Base-by-base conservation (phyloP, 2,113 vertebrate genomes). In the Haemorhous mexicanus region DNA sequence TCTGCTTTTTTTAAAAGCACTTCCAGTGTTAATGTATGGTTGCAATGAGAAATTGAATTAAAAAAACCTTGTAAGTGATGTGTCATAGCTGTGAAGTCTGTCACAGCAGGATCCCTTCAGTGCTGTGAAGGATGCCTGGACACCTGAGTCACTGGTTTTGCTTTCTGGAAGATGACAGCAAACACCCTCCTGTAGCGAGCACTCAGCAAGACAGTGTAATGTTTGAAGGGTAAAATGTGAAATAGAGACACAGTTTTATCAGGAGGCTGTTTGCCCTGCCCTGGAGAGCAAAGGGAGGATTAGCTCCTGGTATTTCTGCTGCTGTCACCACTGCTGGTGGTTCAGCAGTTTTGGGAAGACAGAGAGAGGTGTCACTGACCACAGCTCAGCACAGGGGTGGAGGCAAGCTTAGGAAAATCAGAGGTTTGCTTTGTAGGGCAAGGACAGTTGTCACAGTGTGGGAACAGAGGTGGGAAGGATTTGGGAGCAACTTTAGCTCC, bases 311-410 rank as follows among this genome's bases (percentile, higher is more conserved):
- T 39, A 1, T 85, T 70, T 18, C 43, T 87, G 78, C 47, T 78
- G 1, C 56, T 75, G n/a, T 49, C 37, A 3, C 3, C 79, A 12
- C 9, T 61, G 11, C 1, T 37, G 39, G 63, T 58, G 0, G 0
- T 41, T 41, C 7, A 7, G 89, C 64, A 47, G 1, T 77, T 58
- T 2, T 21, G 39, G 56, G 39, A 66, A 28, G 59, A 27, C 15
- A 3, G 1, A 1, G 46, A 21, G 66, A 76, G 15, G 27, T 68
- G 56, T 78, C 56, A 21, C 52, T 74, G 69, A 50, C n/a, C 85
- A 50, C 69, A 70, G 81, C 85, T 70, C 41, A 26, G 69, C 39
- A 56, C 27, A 41, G 50, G 12, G 16, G 16, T 28, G 35, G 76
- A 49, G 53, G 16, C 33, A 8, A 32, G 28, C n/a, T 33, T 28